Evolutionary conservation across 2,888 invertebrate genomes (phyloP).

Genomic region (Cacoxenus indagator): DNA sequence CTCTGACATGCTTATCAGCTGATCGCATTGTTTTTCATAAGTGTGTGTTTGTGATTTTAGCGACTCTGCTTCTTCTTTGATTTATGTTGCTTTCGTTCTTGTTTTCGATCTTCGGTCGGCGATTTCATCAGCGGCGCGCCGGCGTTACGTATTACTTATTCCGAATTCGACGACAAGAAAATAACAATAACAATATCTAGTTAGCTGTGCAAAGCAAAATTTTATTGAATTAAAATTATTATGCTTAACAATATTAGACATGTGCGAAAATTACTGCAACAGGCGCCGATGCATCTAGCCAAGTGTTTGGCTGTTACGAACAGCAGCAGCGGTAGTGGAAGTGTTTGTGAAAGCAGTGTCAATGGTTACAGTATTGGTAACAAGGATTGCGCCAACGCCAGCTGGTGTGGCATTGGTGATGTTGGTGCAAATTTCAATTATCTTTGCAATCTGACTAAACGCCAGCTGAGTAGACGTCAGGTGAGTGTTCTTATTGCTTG

Average conservation of each 20-base stretch:
- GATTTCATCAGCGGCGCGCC: slow-evolving; percentile 3
- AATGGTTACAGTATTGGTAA: not conserved
- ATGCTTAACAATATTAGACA: slow-evolving; percentile 57
- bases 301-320: slow-evolving; percentile 8
- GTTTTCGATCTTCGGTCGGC: not conserved
- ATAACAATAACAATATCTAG: slow-evolving; percentile 35
- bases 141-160: slow-evolving; percentile 24
- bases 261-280: slow-evolving; percentile 53
- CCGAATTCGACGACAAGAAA: slow-evolving; percentile 46
- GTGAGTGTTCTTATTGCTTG: slow-evolving; percentile 32
- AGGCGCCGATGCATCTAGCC: slow-evolving; percentile 42
- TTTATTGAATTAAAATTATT: slow-evolving; percentile 44
- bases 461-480: slow-evolving; percentile 49
- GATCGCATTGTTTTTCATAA: too few species aligned
- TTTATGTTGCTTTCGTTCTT: not conserved
- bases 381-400: not conserved
- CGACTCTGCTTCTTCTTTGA: too few species aligned
- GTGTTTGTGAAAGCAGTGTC: not conserved
- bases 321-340: not conserved
- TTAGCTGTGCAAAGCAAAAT: slow-evolving; percentile 17
- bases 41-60: too few species aligned
- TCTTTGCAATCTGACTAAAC: slow-evolving; percentile 16
- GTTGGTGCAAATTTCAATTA: not conserved
- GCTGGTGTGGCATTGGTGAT: not conserved
- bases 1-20: too few species aligned